These are phyloP conservation scores for Drosophila planitibia DNA, from an alignment of 2,888 invertebrate genomes.

Conservation along the genomic window DNA sequence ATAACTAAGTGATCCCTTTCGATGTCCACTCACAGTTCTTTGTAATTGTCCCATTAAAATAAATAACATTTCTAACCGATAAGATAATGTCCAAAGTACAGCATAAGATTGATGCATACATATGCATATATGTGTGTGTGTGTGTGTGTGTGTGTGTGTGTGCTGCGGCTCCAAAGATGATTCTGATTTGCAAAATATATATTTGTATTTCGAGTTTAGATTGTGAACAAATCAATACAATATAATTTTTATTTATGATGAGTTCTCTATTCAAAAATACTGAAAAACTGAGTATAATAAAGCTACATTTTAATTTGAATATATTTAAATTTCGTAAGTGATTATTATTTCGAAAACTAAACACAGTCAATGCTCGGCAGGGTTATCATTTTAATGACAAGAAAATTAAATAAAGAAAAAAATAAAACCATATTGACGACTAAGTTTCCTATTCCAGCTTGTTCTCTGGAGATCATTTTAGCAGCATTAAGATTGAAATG, in stretches of 20 bases:
- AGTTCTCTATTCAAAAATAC: too few species aligned
- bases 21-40: not conserved
- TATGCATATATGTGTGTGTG: not conserved
- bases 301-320: not conserved
- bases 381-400: not conserved
- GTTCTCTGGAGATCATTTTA: not conserved
- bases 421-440: not conserved
- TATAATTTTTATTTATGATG: not conserved
- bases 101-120: not conserved
- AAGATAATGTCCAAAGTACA: slow-evolving; percentile 11
- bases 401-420: not conserved
- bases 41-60: slow-evolving; percentile 1
- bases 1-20: slow-evolving; percentile 1
- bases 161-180: not conserved
- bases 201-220: not conserved
- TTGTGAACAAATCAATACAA: not conserved
- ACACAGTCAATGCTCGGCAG: not conserved
- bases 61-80: slow-evolving; percentile 13
- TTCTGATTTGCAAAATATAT: not conserved
- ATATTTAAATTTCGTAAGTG: not conserved
- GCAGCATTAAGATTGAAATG: not conserved
- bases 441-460: not conserved
- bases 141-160: not conserved
- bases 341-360: not conserved
- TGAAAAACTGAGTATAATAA: not conserved